These are phyloP conservation scores for Drosophila paulistorum DNA, from an alignment of 1,140 invertebrate species.

Conservation along the genomic window DNA sequence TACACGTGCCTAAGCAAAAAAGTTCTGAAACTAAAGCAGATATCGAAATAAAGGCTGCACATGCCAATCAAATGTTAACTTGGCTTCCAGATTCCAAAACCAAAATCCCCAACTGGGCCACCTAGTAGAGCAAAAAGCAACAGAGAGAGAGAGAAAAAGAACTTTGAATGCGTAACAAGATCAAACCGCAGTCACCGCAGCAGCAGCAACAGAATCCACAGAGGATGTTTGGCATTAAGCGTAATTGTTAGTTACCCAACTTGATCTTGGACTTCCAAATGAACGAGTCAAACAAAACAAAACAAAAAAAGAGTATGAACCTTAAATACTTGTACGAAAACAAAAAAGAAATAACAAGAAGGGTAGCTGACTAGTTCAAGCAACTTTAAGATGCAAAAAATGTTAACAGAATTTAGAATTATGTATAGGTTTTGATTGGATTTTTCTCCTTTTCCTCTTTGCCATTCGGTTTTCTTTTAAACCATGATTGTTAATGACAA, in stretches of 20 bases:
- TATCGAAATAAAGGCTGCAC: slow-evolving; percentile 26
- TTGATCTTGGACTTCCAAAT: slow-evolving; percentile 27
- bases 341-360: slow-evolving; percentile 40
- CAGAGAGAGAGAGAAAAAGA: slow-evolving; percentile 2
- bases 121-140: slow-evolving; percentile 39
- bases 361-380: slow-evolving; percentile 58
- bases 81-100: slow-evolving; percentile 42
- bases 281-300: slow-evolving; percentile 15
- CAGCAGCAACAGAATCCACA: slow-evolving; percentile 35
- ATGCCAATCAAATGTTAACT: slow-evolving; percentile 61
- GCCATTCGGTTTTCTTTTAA: too few relatives aligned
- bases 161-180: slow-evolving; percentile 74
- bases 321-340: slow-evolving; percentile 78
- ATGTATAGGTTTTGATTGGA: too few relatives aligned
- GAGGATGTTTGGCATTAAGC: slow-evolving; percentile 80
- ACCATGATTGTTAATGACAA: too few relatives aligned
- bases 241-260: slow-evolving; percentile 71
- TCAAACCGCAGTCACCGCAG: slow-evolving; percentile 76
- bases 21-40: slow-evolving; percentile 24
- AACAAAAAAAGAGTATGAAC: slow-evolving; percentile 51
- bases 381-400: slow-evolving; percentile 38
- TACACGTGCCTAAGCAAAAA: not conserved
- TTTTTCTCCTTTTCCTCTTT: too few relatives aligned
- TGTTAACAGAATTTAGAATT: not conserved
- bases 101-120: slow-evolving; percentile 38